Evolutionary conservation across 1,140 invertebrate species (phyloP), one percentile per base, ranked within the genome.

Genomic region (Cydia amplana): DNA sequence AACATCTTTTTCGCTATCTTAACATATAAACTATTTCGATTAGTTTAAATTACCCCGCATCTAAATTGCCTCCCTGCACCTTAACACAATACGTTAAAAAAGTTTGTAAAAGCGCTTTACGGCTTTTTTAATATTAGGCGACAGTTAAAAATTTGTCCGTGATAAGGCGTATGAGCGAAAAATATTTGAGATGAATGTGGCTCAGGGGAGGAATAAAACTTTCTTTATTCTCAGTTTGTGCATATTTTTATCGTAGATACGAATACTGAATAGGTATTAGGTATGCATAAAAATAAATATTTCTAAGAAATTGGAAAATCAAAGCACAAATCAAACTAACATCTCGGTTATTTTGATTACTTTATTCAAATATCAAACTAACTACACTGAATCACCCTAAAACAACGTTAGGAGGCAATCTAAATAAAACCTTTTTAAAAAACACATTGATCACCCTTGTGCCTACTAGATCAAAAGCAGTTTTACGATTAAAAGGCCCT

Each of bases 201-300:
- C 64, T 36, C 64, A n/a, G 5, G 64, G 28, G 64, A 32, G 14
- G 5, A 67, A 32, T 67, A 67, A 67, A 67, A 67, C 64, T 67
- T 64, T 36, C 49, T 67, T 67, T 16, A 67, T 28, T 67, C 10
- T 14, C 23, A 25, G 20, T 36, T 25, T 32, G 9, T 14, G 28
- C 64, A 28, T 65, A 0, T 6, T 28, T 65, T 28, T 65, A 65
- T 64, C 2, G 23, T 3, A 63, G n/a, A n/a, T n/a, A n/a, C n/a
- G n/a, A n/a, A n/a, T n/a, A n/a, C n/a, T n/a, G n/a, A n/a, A 20
- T 63, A 64, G 55, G 32, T 28, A 64, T 25, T 14, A 18, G 0
- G 6, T 7, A 28, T 25, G 63, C 1, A 1, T 49, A 2, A 49
- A 49, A 49, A 49, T 49, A 49, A n/a, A n/a, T 49, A 49, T 49